Evolutionary conservation across 2,113 vertebrate species (phyloP), one percentile per base, ranked within the genome.

Genomic region (Triplophysa tibetana): DNA sequence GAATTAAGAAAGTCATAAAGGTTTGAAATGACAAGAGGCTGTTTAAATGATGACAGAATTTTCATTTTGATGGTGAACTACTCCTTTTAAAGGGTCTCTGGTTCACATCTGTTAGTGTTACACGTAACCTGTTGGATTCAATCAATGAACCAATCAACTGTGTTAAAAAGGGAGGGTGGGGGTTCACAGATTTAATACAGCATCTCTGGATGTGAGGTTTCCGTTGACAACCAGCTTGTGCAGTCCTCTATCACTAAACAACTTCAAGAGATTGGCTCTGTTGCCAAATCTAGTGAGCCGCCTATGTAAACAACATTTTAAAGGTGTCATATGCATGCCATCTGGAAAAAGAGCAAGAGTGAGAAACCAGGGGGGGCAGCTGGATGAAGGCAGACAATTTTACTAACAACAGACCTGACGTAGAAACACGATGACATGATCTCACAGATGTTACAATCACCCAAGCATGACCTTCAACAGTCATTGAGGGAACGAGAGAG

Each of bases 391-490:
- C 14, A 52, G 50, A 52, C 13, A 17, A 52, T 52, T 14, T 52
- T 17, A 19, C 50, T 11, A 45, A 10, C 43, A 45, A 52, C 17
- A 33, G 33, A 6, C 33, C 4, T 33, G 33, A 33, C 33, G 33
- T 33, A 52, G 50, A 52, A 17, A 17, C 29, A n/a, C 3, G 33
- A 33, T 33, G 29, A 67, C 1, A 41, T 11, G 56, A 54, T 17
- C 38, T 29, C 61, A 69, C 56, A 50, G 24, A 23, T 58, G 21
- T 41, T 43, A 24, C 17, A 45, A 24, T 58, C 8, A 68, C 13
- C 56, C 33, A 68, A 43, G 16, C 60, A n/a, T 83, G 74, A 80
- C 62, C 61, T 77, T 67, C 67, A 70, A 21, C 26, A 80, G 48
- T 67, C 66, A 38, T 70, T 83, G 77, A 52, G 33, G 62, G 54